Evolutionary conservation across 2,113 vertebrate species (phyloP).

Genomic region (Rutilus rutilus): DNA sequence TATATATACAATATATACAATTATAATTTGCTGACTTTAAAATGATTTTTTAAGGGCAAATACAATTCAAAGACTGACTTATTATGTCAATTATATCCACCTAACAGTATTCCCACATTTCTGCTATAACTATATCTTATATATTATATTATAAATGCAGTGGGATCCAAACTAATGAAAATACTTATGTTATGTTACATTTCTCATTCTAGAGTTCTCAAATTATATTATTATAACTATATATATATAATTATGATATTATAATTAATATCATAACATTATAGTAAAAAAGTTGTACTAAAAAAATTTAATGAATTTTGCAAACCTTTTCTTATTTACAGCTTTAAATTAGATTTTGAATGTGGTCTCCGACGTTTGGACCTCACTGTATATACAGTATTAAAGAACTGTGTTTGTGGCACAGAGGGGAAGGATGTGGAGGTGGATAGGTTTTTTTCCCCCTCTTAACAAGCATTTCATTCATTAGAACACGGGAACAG

Average conservation of each 20-base stretch:
- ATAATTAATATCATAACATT: not conserved
- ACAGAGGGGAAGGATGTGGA: constrained; percentile 14
- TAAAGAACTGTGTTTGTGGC: not conserved
- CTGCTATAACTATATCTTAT: not conserved
- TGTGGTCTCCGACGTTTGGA: not conserved
- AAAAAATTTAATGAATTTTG: not conserved
- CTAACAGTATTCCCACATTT: not conserved
- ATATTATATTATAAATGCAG: no score
- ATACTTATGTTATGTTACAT: no score
- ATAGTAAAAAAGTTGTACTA: not conserved
- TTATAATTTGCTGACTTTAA: no score
- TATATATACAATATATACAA: no score
- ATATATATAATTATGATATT: no score
- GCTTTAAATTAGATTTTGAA: not conserved
- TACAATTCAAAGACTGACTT: no score
- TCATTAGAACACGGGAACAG: constrained; percentile 43
- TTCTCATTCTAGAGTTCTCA: not conserved
- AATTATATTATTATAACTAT: not conserved
- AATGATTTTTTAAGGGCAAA: no score
- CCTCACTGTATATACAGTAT: constrained; percentile 2
- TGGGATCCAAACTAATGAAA: no score
- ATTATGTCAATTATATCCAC: not conserved
- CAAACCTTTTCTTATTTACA: no score
- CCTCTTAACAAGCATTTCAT: constrained; percentile 41
- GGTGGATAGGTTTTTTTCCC: not conserved